phyloP scores from a whole-genome alignment of 2,888 invertebrate genomes.

The Pyrocoelia pectoralis region DNA sequence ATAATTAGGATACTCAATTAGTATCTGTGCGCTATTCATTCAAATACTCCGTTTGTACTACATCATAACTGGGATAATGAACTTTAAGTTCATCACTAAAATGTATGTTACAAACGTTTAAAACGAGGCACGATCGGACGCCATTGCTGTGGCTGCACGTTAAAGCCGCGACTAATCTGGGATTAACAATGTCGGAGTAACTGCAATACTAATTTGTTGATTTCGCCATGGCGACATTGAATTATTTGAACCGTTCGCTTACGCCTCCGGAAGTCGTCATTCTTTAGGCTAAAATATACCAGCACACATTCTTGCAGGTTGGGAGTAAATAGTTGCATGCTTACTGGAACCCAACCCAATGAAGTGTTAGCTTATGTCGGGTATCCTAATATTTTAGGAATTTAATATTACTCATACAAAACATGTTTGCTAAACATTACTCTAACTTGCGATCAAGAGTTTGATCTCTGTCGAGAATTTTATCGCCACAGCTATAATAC shows the following conservation, averaged over 20 bases:
- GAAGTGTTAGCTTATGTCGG: conserved; percentile 36
- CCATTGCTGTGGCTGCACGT: conserved; percentile 55
- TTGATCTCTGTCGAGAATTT: conserved; percentile 14
- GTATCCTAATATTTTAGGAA: conserved; percentile 49
- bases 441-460: conserved; percentile 26
- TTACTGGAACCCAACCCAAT: conserved; percentile 41
- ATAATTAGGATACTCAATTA: no score
- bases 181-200: conserved; percentile 61
- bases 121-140: conserved; percentile 32
- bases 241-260: conserved; percentile 52
- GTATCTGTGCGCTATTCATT: not conserved
- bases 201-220: conserved; percentile 62
- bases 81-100: conserved; percentile 6
- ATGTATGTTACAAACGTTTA: conserved; percentile 24
- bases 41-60: not conserved
- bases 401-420: conserved; percentile 45
- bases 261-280: conserved; percentile 33
- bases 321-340: conserved; percentile 41
- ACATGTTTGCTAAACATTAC: conserved; percentile 30
- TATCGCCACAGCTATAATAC: not conserved
- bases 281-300: conserved; percentile 29
- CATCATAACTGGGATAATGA: conserved; percentile 1
- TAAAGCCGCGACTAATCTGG: conserved; percentile 59
- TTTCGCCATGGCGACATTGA: conserved; percentile 60
- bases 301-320: conserved; percentile 38